These are phyloP conservation scores for Congeria kusceri DNA, from an alignment of 2,888 invertebrate species.

Conservation along the genomic window DNA sequence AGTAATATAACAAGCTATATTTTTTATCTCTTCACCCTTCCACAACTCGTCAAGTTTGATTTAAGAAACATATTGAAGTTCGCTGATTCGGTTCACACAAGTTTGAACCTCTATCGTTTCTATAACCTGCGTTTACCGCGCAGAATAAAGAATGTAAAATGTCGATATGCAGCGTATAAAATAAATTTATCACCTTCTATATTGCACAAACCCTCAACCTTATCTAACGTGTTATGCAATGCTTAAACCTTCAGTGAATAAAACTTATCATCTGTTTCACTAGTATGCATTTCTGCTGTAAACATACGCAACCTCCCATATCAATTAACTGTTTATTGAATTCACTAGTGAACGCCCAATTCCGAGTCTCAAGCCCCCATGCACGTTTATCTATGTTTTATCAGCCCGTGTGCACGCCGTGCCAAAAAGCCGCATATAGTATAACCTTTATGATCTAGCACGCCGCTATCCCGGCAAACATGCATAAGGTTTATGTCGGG, in stretches of 20 bases:
- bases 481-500: constrained; percentile 60
- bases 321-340: constrained; percentile 26
- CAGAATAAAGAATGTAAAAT: too few species aligned
- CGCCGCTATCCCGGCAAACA: constrained; percentile 52
- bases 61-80: too few species aligned
- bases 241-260: constrained; percentile 54
- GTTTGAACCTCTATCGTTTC: too few species aligned
- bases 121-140: too few species aligned
- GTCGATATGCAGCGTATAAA: too few species aligned
- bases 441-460: constrained; percentile 57
- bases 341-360: constrained; percentile 37
- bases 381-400: constrained; percentile 61
- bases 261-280: constrained; percentile 44
- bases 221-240: constrained; percentile 61
- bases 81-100: too few species aligned
- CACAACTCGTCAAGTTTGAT: too few species aligned
- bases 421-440: constrained; percentile 66
- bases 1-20: too few species aligned
- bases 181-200: too few species aligned
- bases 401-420: constrained; percentile 56
- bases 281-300: constrained; percentile 16
- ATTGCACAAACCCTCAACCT: constrained; percentile 38
- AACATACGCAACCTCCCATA: too few species aligned
- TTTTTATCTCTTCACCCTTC: too few species aligned
- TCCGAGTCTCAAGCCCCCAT: constrained; percentile 54